Base-by-base conservation (phyloP, 2,797 vertebrate species). In the Corythornis leucogaster region DNA sequence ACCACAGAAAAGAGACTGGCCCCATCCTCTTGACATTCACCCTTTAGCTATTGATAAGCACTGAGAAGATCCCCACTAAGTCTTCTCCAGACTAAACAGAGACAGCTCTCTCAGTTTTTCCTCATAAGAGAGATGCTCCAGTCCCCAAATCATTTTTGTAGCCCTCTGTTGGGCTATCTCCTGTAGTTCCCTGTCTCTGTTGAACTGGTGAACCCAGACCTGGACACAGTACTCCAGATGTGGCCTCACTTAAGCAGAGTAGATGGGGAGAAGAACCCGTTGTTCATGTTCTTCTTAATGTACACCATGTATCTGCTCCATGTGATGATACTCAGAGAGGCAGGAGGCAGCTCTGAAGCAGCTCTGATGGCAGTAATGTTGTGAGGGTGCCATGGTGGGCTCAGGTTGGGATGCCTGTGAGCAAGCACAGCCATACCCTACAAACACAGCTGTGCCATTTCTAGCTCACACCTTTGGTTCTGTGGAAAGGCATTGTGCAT, bases 401-500 rank as follows among this genome's bases (percentile, higher is more conserved):
- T 88, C 8, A 2, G 8, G 4, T 2, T 0, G 9, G 42, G 64
- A 15, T 78, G 30, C 16, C 3, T n/a, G 20, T 16, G 18, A 50
- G 28, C 45, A 22, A 73, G 30, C 24, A 25, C n/a, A 33, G 10
- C 9, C 3, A 2, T 20, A 15, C 28, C 19, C 33, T n/a, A 30
- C 31, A 12, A 74, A 28, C 26, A 28, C 42, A 28, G 8, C 12
- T 4, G 2, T 21, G 1, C 24, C 7, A 2, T 38, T 53, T 83
- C 53, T 8, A 33, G 22, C 14, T 87, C 61, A 30, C 59, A 30
- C 13, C 42, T 77, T 24, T 28, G 30, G 3, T 11, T 73, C 54
- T 6, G 3, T 0, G 1, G 78, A 50, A 62, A 31, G 0, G 0
- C 0, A 0, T 3, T 30, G n/a, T 1, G 2, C 22, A 4, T 9